These are phyloP conservation scores for Lycaon pictus DNA, from an alignment of 2,113 vertebrate species.

Conservation along the genomic window DNA sequence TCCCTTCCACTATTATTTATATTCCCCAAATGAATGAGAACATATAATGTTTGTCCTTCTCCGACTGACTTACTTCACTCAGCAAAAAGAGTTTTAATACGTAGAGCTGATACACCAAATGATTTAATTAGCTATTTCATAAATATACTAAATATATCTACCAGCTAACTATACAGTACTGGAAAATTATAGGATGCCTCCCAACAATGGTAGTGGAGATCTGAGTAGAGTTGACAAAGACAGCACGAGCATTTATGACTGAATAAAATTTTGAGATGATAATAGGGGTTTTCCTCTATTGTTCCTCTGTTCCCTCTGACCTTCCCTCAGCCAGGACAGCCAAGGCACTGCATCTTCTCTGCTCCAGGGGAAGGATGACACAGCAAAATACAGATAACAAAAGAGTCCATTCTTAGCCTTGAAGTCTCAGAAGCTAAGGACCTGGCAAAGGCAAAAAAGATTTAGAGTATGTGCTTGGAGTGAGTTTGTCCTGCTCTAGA, in stretches of 20 bases:
- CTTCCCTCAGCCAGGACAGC: slow-evolving; percentile 21
- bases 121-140: slow-evolving; percentile 42
- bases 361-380: slow-evolving; percentile 63
- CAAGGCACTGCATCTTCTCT: not conserved
- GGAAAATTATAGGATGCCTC: not conserved
- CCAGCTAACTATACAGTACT: slow-evolving; percentile 51
- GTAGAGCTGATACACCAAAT: not conserved
- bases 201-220: not conserved
- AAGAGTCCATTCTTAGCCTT: slow-evolving; percentile 66
- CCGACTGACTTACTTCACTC: no score
- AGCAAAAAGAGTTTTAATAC: not conserved
- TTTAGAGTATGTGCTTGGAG: not conserved
- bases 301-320: slow-evolving; percentile 31
- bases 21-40: no score
- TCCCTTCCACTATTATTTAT: no score
- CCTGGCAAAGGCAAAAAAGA: slow-evolving; percentile 29
- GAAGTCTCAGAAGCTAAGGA: slow-evolving; percentile 47
- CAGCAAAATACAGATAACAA: slow-evolving; percentile 73
- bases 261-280: not conserved
- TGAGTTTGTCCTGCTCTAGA: not conserved
- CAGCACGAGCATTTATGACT: not conserved
- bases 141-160: not conserved
- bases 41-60: no score
- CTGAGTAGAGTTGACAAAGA: not conserved
- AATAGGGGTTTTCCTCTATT: not conserved